phyloP scores from a whole-genome alignment of 1,140 invertebrate genomes.

The Drosophila miranda region DNA sequence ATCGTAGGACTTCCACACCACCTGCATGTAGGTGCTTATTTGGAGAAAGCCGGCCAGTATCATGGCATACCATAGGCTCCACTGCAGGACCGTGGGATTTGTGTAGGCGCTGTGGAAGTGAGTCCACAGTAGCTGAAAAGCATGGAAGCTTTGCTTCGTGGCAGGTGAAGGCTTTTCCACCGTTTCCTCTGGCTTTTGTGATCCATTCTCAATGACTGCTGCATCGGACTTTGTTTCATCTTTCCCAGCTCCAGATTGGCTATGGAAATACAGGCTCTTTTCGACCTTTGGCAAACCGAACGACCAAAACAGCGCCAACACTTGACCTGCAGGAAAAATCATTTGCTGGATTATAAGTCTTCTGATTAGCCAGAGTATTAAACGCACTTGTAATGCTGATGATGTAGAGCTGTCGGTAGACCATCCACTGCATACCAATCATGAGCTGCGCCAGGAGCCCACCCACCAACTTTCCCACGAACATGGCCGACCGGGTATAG shows the following conservation, averaged over 20 bases:
- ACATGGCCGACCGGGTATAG: constrained; percentile 87
- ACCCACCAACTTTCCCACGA: constrained; percentile 87
- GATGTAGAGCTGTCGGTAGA: constrained; percentile 88
- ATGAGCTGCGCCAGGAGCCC: constrained; percentile 86
- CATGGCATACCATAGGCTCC: constrained; percentile 93
- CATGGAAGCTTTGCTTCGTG: not conserved
- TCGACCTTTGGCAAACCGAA: constrained; percentile 89
- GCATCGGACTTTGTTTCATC: not conserved
- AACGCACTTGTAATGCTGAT: constrained; percentile 85
- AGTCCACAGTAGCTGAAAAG: constrained; percentile 84
- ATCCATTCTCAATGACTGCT: not conserved
- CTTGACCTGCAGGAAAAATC: constrained; percentile 84
- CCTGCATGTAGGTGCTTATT: constrained; percentile 90
- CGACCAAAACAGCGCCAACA: constrained; percentile 88
- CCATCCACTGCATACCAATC: constrained; percentile 84
- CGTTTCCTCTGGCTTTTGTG: not conserved
- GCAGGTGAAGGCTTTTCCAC: not conserved
- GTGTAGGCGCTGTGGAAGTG: constrained; percentile 89
- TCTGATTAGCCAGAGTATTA: not conserved
- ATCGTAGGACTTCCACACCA: constrained; percentile 87
- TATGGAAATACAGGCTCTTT: constrained; percentile 92
- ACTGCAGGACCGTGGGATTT: constrained; percentile 89
- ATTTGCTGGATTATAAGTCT: not conserved
- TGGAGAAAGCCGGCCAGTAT: constrained; percentile 91
- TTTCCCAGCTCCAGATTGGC: constrained; percentile 28